phyloP scores from a whole-genome alignment of 2,797 vertebrate species.

The Babyrousa celebensis region DNA sequence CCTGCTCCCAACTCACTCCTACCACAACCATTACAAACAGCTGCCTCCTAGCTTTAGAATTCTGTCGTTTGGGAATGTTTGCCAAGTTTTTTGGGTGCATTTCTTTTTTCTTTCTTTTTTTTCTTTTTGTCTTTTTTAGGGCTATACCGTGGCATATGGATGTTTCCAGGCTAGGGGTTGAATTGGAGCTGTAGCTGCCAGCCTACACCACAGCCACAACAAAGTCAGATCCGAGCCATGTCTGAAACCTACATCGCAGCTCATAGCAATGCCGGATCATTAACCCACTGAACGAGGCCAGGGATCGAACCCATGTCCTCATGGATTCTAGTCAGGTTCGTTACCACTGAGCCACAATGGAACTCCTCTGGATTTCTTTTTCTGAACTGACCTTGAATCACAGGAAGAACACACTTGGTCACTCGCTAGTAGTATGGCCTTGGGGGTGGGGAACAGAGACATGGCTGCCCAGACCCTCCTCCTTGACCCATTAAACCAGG shows the following conservation, averaged over 20 bases:
- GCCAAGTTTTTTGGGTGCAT: not conserved
- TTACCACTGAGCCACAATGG: no score
- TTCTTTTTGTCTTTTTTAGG: no score
- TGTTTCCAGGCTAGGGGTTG: no score
- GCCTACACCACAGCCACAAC: no score
- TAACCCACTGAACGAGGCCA: no score
- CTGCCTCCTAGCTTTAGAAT: not conserved
- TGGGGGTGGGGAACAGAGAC: not conserved
- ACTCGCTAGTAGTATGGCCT: not conserved
- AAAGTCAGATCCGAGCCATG: no score
- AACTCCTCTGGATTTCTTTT: not conserved
- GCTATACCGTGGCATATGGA: no score
- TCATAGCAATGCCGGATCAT: no score
- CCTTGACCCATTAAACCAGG: not conserved
- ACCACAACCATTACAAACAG: not conserved
- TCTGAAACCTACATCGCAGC: no score
- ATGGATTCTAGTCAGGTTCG: no score
- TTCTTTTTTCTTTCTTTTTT: not conserved
- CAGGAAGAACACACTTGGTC: not conserved
- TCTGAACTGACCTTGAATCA: not conserved
- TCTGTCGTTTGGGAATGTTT: not conserved
- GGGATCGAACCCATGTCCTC: no score
- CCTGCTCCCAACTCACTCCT: not conserved
- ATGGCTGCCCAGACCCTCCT: not conserved
- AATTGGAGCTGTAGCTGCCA: no score